Conservation (phyloP, 1,140 invertebrate genomes). For the Myzus persicae region DNA sequence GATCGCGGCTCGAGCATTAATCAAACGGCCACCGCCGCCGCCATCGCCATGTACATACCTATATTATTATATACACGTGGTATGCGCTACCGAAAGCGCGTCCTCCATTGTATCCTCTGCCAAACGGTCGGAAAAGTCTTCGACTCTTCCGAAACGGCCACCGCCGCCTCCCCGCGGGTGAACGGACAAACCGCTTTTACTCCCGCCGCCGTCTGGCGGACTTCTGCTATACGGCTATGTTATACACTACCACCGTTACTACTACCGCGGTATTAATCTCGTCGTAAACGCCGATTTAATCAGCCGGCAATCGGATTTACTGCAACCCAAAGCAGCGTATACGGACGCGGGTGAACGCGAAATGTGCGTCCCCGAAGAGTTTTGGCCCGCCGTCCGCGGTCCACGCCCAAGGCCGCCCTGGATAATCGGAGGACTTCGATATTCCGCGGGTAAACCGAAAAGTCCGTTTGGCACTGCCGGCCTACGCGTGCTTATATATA, state of each 20-base stretch:
- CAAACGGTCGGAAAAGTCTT: background rate
- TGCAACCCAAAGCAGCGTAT: background rate
- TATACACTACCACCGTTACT: too few relatives aligned
- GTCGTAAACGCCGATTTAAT: background rate
- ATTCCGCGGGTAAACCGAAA: background rate
- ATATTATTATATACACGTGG: too few relatives aligned
- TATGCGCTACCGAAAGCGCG: background rate
- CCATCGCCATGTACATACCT: too few relatives aligned
- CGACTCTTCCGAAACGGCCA: background rate
- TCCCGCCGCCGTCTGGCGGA: background rate
- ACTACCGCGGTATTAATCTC: background rate
- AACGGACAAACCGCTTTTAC: slow-evolving; percentile 17
- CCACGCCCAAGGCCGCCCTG: background rate
- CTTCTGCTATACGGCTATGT: too few relatives aligned
- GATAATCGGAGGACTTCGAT: background rate
- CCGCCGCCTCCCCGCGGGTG: background rate
- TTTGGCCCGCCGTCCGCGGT: background rate
- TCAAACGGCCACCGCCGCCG: background rate
- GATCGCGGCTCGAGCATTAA: background rate
- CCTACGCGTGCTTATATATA: background rate
- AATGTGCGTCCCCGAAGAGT: too few relatives aligned
- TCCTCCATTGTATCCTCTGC: background rate
- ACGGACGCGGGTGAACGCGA: background rate
- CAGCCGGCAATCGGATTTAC: background rate
- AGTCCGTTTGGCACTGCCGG: background rate